Evolutionary conservation across 2,797 vertebrate species (phyloP).

Genomic region (Gallirallus australis): DNA sequence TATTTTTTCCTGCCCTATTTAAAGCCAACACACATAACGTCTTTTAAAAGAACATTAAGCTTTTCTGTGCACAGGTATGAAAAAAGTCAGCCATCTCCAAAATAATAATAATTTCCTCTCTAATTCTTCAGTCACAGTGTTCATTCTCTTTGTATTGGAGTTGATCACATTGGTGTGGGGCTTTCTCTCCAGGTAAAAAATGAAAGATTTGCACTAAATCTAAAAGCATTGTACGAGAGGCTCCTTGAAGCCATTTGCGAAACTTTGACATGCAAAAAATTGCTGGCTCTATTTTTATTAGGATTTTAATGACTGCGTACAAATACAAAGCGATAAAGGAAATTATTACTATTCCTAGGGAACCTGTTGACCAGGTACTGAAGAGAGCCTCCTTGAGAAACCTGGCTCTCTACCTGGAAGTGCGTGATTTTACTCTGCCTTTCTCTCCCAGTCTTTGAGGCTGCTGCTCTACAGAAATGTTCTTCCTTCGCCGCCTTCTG

Average conservation of each 20-base stretch:
- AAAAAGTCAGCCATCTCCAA: constrained; percentile 47
- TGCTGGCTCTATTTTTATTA: background rate
- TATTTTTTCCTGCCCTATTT: constrained; percentile 31
- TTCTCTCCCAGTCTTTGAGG: background rate
- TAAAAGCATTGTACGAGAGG: constrained; percentile 30
- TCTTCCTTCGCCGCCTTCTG: background rate
- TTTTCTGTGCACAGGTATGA: constrained; percentile 53
- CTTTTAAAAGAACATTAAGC: constrained; percentile 45
- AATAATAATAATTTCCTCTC: constrained; percentile 29
- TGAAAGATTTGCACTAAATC: constrained; percentile 18
- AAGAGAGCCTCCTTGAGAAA: constrained; percentile 20
- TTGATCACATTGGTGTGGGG: background rate
- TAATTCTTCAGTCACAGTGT: constrained; percentile 34
- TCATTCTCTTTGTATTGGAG: background rate
- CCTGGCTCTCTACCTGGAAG: background rate
- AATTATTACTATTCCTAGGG: constrained; percentile 46
- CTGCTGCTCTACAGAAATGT: background rate
- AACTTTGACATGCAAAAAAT: constrained; percentile 43
- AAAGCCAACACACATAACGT: constrained; percentile 38
- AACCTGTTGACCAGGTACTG: constrained; percentile 69
- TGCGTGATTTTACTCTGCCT: background rate
- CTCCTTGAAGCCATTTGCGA: constrained; percentile 42
- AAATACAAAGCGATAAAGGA: constrained; percentile 17
- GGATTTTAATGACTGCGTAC: background rate
- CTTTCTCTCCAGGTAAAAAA: constrained; percentile 10